These are phyloP conservation scores for Chlamydotis undulata DNA, from an alignment of 2,113 vertebrate genomes.

Conservation along the genomic window DNA sequence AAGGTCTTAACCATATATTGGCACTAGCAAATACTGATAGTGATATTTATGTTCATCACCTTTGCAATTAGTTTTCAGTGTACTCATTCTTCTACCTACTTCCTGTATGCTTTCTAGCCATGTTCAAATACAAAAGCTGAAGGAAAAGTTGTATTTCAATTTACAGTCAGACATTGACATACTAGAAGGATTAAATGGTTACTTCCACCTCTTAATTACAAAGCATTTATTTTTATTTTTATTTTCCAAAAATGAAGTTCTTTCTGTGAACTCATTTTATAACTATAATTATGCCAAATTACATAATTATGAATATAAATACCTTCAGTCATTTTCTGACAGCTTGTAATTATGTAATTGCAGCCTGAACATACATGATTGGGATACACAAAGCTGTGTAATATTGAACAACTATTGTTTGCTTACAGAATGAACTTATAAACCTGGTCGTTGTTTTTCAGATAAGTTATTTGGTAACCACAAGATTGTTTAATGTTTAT, in stretches of 20 bases:
- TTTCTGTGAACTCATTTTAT: slow-evolving; percentile 17
- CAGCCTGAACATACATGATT: slow-evolving; percentile 22
- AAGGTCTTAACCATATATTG: neutral
- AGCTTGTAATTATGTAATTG: slow-evolving; percentile 51
- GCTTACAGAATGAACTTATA: neutral
- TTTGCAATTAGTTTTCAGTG: neutral
- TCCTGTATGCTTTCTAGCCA: neutral
- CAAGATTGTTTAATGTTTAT: neutral
- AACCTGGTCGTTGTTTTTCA: neutral
- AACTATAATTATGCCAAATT: slow-evolving; percentile 49
- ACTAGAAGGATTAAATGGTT: neutral
- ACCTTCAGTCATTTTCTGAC: slow-evolving; percentile 40
- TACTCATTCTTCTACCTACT: neutral
- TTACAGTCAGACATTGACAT: neutral
- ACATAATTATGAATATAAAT: slow-evolving; percentile 46
- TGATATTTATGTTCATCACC: neutral
- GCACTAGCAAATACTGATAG: neutral
- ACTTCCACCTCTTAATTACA: neutral
- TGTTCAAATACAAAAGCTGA: neutral
- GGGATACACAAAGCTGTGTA: neutral
- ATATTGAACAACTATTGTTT: neutral
- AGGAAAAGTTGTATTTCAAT: neutral
- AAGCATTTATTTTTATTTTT: neutral
- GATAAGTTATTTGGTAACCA: neutral
- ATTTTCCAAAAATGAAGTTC: slow-evolving; percentile 23